Base-by-base conservation (phyloP, 1,140 invertebrate genomes). In the Leptonema lineaticorne region DNA sequence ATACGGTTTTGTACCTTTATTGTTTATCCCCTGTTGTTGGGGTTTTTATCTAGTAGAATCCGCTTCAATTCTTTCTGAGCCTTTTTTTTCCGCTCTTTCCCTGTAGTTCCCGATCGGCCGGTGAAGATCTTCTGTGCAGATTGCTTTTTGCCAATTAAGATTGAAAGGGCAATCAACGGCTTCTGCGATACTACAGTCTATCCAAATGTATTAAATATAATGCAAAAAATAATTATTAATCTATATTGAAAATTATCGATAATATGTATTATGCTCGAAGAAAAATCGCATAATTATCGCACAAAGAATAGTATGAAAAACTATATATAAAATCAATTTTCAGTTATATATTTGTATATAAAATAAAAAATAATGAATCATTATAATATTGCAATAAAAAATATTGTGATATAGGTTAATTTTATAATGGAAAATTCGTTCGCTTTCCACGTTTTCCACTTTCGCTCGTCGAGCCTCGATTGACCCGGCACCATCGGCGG, bases 141-240 rank as follows among this genome's bases (percentile, higher is more conserved):
- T 70, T 70, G 69, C 65, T 70, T 70, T 69, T 70, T 70, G 69
- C 69, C 69, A 70, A 70, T 70, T 70, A 70, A 70, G 65, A 68
- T 70, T 70, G 69, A 70, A 70, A 70, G 60, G 69, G 69, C 65
- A 70, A 70, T 70, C 69, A 70, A 68, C 65, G 69, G 59, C 57
- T 48, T 59, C 66, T 56, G 37, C 22, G 24, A 26, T 59, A 28
- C 18, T 62, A 62, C 58, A 62, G 58, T 62, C 58, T n/a, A 62
- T 30, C 58, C 20, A 62, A 37, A 1, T 41, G 58, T 22, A 53
- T 53, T 8, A 8, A 8, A 37, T 8, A 37, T 8, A 37, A n/a
- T n/a, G n/a, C n/a, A n/a, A 37, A 37, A 37, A 37, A 37, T n/a
- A n/a, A 37, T 8, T 37, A 37, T 37, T 37, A 7, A 8, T 8